These are phyloP conservation scores for Pardosa pseudoannulata DNA, from an alignment of 2,888 invertebrate species.

Conservation along the genomic window DNA sequence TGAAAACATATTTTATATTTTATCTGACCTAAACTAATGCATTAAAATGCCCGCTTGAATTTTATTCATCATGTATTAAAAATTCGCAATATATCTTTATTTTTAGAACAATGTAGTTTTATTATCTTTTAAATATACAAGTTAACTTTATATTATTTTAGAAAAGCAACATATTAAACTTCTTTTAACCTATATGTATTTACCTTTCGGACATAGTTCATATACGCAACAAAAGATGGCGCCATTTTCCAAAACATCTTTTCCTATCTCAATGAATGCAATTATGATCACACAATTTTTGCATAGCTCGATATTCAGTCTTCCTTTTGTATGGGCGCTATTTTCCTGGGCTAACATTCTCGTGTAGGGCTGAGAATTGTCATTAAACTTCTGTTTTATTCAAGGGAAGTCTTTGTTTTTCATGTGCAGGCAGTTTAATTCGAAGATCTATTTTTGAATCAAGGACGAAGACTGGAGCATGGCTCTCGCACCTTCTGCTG, in stretches of 20 bases:
- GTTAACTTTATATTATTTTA: too few relatives aligned
- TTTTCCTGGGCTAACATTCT: background rate
- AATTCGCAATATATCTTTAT: too few relatives aligned
- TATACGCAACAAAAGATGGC: background rate
- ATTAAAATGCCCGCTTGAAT: too few relatives aligned
- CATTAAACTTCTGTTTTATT: background rate
- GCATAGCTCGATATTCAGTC: background rate
- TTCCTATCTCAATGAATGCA: background rate
- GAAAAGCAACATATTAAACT: too few relatives aligned
- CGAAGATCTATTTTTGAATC: slow-evolving; percentile 56
- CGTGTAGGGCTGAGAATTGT: background rate
- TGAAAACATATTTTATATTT: too few relatives aligned
- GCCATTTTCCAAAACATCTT: background rate
- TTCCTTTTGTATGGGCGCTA: background rate
- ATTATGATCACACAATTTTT: background rate
- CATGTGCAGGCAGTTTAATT: background rate
- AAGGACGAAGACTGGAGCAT: slow-evolving; percentile 36
- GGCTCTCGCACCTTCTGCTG: slow-evolving; percentile 24
- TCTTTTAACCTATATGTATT: background rate
- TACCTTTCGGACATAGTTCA: background rate
- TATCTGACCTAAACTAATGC: too few relatives aligned
- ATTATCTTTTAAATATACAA: too few relatives aligned
- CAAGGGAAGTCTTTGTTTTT: background rate
- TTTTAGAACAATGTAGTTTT: too few relatives aligned
- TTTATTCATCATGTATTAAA: too few relatives aligned